Base-by-base conservation (phyloP, 2,888 invertebrate species). In the Lasioglossum pauxillum region DNA sequence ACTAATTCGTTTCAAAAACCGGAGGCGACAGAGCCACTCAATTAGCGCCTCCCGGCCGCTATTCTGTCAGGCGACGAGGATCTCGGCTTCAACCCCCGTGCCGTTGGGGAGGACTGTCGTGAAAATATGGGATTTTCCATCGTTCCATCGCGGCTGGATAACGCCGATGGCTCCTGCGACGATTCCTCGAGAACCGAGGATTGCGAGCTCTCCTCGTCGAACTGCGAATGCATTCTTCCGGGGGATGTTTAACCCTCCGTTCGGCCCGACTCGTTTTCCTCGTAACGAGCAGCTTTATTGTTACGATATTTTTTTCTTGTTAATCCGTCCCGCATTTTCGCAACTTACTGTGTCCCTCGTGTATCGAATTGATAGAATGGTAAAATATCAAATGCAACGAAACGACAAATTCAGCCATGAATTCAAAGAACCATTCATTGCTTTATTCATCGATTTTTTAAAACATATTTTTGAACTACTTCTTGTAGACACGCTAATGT, bases 1-100 rank as follows among this genome's bases (percentile, higher is more conserved):
- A 83, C 82, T 89, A 85, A 89, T 89, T 89, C 89, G 83, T 85
- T 85, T 89, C 75, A 84, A 89, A 89, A 89, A 83, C 85, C 83
- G 84, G 84, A 82, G 84, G 74, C 87, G 85, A 85, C 89, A 78
- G 81, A 87, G 89, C 85, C 82, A 89, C 87, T 89, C 89, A 89
- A 89, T 89, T 89, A 89, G 84, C 60, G 82, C 72, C 72, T 82
- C 80, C 85, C 86, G 83, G 80, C 44, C 75, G 83, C 75, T 80
- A 81, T 86, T 83, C 84, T 72, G 41, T 27, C 80, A 53, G 69
- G 72, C 49, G 38, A n/a, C 31, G 71, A 78, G 78, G 82, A 85
- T 73, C 53, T 49, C 75, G 57, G 35, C 35, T 60, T 16, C 74
- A n/a, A 72, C 75, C 86, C 73, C 31, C n/a, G n/a, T 12, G 57